Conservation (phyloP, 2,113 vertebrate genomes). For the Apeltes quadracus region DNA sequence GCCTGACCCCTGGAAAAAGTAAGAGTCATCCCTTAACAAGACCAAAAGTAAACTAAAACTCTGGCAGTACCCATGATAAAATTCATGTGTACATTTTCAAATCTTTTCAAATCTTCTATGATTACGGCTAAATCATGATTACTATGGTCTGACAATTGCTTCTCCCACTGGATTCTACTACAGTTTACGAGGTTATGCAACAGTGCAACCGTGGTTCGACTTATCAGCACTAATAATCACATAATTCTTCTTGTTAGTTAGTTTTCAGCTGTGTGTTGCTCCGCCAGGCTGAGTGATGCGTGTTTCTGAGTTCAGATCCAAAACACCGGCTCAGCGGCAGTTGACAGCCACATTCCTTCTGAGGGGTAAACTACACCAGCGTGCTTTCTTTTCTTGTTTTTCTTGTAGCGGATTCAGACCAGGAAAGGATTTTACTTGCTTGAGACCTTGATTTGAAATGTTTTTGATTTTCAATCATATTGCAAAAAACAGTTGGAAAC, state of each 20-base stretch:
- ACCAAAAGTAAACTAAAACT: background rate
- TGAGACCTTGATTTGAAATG: background rate
- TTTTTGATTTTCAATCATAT: background rate
- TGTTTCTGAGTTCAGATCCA: conserved; percentile 39
- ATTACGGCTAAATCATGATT: too few relatives aligned
- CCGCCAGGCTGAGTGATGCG: conserved; percentile 28
- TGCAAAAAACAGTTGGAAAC: background rate
- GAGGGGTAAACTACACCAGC: conserved; percentile 33
- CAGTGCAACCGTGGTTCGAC: background rate
- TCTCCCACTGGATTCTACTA: background rate
- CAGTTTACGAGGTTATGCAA: conserved; percentile 23
- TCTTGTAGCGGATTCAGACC: conserved; percentile 23
- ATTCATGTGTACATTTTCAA: conserved; percentile 6
- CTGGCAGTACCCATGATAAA: conserved; percentile 15
- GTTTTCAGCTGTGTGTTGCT: conserved; percentile 48
- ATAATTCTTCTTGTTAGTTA: conserved; percentile 17
- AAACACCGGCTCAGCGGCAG: conserved; percentile 26
- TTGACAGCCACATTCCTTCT: conserved; percentile 50
- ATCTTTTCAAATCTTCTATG: too few relatives aligned
- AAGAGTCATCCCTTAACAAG: conserved; percentile 10
- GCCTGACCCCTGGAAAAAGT: conserved; percentile 9
- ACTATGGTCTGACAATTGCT: too few relatives aligned
- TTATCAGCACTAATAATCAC: conserved; percentile 42
- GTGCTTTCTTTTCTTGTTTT: conserved; percentile 36
- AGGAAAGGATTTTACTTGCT: background rate